Evolutionary conservation across 2,113 vertebrate genomes (phyloP), one percentile per base, ranked within the genome.

Genomic region (Prolemur simus): DNA sequence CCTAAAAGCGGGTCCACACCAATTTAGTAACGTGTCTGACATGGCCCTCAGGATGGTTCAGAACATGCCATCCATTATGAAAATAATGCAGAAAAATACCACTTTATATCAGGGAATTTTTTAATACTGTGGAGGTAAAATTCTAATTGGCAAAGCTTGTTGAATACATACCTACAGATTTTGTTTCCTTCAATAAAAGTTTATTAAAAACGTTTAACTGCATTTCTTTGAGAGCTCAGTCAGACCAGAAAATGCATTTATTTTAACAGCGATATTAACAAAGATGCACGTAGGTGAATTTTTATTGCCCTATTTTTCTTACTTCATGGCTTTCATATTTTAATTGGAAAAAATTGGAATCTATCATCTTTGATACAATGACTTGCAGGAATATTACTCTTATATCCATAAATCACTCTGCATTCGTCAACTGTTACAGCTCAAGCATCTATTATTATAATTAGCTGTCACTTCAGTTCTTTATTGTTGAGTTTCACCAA

Each of bases 381-480:
- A 94, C 78, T 95, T 82, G 56, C 5, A 11, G 74, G 87, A 91
- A 81, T 25, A 25, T 47, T 66, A 37, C 45, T 84, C 45, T 82
- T 80, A 52, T 10, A 23, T 45, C 45, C 82, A 84, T 81, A 89
- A 91, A 87, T 97, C 95, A 90, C 92, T 78, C 78, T 56, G 64
- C 34, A 3, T 25, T 63, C 54, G 42, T 93, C 82, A 89, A 34
- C 10, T 34, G 27, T 42, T 94, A 42, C 49, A 29, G 54, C 39
- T 92, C 64, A 83, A 52, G 78, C 69, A 92, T 96, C 86, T 73
- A 84, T 96, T 95, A 77, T 73, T 94, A 56, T 96, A 94, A 96
- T 96, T 89, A 96, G 74, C 96, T 94, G 90, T 97, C 96, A 96
- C 80, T 94, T 89, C 84, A n/a, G 80, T 89, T 60, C 84, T 96